phyloP scores from a whole-genome alignment of 2,888 invertebrate genomes.

The Formica aserva region DNA sequence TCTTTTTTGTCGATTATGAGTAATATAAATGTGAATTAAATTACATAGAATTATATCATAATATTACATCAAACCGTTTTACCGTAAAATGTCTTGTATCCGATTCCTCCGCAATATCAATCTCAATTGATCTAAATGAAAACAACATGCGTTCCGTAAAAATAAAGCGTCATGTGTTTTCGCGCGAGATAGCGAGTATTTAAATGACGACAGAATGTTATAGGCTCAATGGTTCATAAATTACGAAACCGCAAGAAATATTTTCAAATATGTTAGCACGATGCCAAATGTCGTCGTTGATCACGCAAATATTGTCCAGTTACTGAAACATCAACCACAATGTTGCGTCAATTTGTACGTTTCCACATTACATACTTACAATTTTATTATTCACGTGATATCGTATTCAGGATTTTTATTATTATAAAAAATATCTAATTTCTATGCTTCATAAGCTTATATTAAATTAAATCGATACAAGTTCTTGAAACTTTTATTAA shows the following conservation, averaged over 20 bases:
- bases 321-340: neutral
- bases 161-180: slow-evolving; percentile 54
- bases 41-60: neutral
- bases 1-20: neutral
- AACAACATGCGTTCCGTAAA: neutral
- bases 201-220: neutral
- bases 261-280: slow-evolving; percentile 46
- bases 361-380: neutral
- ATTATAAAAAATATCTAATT: neutral
- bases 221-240: slow-evolving; percentile 43
- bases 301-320: slow-evolving; percentile 55
- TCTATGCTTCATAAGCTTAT: neutral
- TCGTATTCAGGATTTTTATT: slow-evolving; percentile 6
- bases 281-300: slow-evolving; percentile 49
- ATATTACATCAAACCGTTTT: neutral
- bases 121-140: slow-evolving; percentile 22
- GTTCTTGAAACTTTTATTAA: neutral
- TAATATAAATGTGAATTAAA: neutral
- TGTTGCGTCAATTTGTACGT: neutral
- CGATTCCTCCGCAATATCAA: slow-evolving; percentile 21
- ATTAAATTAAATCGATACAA: neutral
- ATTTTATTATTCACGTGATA: neutral
- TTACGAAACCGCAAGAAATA: slow-evolving; percentile 56
- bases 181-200: slow-evolving; percentile 42
- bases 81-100: slow-evolving; percentile 1